Evolutionary conservation across 2,113 vertebrate genomes (phyloP).

Genomic region (Mesitornis unicolor): DNA sequence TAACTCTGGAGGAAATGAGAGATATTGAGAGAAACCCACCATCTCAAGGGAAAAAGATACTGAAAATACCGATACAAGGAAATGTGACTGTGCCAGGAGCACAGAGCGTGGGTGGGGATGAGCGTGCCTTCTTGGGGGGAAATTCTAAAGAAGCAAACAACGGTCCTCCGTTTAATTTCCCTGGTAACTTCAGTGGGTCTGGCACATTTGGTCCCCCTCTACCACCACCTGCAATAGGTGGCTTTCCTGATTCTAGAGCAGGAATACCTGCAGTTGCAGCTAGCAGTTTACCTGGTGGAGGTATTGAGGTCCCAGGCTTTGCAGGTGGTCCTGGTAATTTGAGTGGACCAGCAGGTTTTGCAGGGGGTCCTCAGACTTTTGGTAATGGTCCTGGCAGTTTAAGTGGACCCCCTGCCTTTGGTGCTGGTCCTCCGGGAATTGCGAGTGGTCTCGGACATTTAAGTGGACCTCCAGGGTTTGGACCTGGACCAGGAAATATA

Average conservation of each 20-base stretch:
- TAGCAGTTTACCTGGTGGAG: conserved; percentile 82
- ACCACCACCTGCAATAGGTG: conserved; percentile 85
- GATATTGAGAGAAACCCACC: conserved; percentile 94
- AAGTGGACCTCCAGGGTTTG: conserved; percentile 78
- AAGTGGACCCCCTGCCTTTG: conserved; percentile 83
- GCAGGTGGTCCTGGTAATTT: conserved; percentile 78
- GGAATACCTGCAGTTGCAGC: conserved; percentile 80
- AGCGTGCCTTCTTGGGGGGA: conserved; percentile 87
- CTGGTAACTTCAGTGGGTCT: conserved; percentile 83
- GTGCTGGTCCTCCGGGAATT: conserved; percentile 79
- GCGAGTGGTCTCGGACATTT: conserved; percentile 78
- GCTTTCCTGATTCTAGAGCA: conserved; percentile 85
- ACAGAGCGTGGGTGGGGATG: conserved; percentile 75
- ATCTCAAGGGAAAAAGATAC: conserved; percentile 88
- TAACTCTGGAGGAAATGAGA: conserved; percentile 92
- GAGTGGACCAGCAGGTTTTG: conserved; percentile 81
- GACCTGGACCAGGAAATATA: conserved; percentile 76
- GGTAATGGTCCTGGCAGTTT: conserved; percentile 82
- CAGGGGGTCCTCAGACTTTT: conserved; percentile 84
- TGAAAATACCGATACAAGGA: conserved; percentile 80
- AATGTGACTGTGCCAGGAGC: conserved; percentile 68
- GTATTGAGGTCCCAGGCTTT: conserved; percentile 88
- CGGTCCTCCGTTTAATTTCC: conserved; percentile 86
- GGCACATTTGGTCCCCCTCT: conserved; percentile 88
- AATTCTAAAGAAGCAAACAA: conserved; percentile 84